Base-by-base conservation (phyloP, 2,113 vertebrate genomes). In the Aythya baeri region DNA sequence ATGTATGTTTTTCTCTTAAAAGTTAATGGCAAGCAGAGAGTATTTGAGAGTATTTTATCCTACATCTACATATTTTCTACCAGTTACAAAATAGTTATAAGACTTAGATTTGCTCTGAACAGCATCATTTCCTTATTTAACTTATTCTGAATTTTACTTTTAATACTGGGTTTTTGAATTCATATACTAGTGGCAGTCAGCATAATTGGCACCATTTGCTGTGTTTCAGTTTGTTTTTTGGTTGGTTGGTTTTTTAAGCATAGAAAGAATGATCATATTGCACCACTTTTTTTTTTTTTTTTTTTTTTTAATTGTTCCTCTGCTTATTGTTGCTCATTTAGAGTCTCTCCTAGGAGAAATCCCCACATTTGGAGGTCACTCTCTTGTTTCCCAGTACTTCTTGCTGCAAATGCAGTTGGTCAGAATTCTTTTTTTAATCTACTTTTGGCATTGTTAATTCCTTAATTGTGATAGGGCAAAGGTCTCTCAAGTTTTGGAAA, bases 141-240 rank as follows among this genome's bases (percentile, higher is more conserved):
- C 75, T 62, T 85, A 16, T 82, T 89, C 23, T 43, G 7, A 1
- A 34, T 68, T 83, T 87, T 85, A 2, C 31, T 63, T 59, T 88
- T 34, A 72, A 22, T 62, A 27, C 23, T 57, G 21, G 9, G 2
- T 13, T 26, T 74, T 58, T 14, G 1, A 58, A 36, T 73, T 68
- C 1, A 2, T 32, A 44, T 73, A n/a, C 6, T 1, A 22, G 25
- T 73, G 43, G 4, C 2, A 80, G 6, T 58, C 14, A 27, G 36
- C 11, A 12, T 55, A 66, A 67, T 31, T 79, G 43, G 6, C 21
- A 46, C 17, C 0, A 0, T 27, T 4, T 52, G 80, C 11, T 61
- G 13, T 0, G 2, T 6, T 2, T 27, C 5, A 32, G 26, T 34
- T 62, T 17, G 17, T 0, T 2, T 3, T 2, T 31, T 26, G 16